Conservation (phyloP, 2,113 vertebrate species). For the Physeter macrocephalus region DNA sequence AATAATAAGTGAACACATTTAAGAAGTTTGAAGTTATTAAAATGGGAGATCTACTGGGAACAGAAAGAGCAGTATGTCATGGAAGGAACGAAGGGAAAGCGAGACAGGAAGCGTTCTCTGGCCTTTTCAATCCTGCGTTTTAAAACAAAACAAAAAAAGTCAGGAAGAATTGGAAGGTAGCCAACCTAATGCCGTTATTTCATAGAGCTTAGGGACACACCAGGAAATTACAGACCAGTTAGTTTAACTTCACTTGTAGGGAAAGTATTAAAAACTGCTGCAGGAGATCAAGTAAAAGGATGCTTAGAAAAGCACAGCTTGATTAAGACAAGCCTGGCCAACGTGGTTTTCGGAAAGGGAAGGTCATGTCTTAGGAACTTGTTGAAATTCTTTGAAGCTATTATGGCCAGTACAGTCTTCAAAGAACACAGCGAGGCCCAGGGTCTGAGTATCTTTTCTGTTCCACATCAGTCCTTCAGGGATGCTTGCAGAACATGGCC, state of each 20-base stretch:
- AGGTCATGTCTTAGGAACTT: conserved; percentile 73
- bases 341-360: conserved; percentile 61
- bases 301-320: conserved; percentile 63
- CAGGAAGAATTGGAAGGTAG: conserved; percentile 61
- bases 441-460: not conserved
- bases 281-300: conserved; percentile 64
- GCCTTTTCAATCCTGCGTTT: conserved; percentile 60
- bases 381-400: conserved; percentile 74
- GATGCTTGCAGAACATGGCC: conserved; percentile 2
- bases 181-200: conserved; percentile 75
- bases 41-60: conserved; percentile 61
- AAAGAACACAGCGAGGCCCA: conserved; percentile 18
- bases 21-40: conserved; percentile 66
- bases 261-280: conserved; percentile 76
- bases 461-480: conserved; percentile 18
- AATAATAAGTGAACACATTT: conserved; percentile 55
- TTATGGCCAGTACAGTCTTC: conserved; percentile 43
- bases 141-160: conserved; percentile 70
- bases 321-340: conserved; percentile 58
- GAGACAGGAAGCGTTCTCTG: conserved; percentile 62
- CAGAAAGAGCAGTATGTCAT: conserved; percentile 54
- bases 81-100: conserved; percentile 44
- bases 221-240: conserved; percentile 77
- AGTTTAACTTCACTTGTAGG: conserved; percentile 73
- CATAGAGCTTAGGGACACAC: conserved; percentile 72